Evolutionary conservation across 2,888 invertebrate species (phyloP).

Genomic region (Ophraella communa): DNA sequence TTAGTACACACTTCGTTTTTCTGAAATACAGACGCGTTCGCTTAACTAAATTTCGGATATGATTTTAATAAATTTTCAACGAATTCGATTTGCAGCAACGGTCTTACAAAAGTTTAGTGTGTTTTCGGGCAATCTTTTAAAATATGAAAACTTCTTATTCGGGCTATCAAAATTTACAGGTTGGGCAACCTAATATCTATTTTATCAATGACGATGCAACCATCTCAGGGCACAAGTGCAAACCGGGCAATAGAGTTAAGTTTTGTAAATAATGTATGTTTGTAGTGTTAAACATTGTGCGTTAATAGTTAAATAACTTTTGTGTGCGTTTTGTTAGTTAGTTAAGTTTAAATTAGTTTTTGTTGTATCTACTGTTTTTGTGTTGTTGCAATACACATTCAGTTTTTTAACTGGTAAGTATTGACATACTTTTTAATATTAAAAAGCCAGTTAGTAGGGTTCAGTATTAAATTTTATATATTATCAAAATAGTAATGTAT

Average conservation of each 20-base stretch:
- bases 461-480: background rate
- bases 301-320: background rate
- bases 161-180: conserved; percentile 30
- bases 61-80: conserved; percentile 37
- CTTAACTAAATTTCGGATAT: conserved; percentile 40
- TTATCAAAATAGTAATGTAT: background rate
- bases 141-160: conserved; percentile 16
- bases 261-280: conserved; percentile 19
- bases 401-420: background rate
- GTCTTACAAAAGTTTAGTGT: conserved; percentile 33
- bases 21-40: conserved; percentile 46
- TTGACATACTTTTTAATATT: background rate
- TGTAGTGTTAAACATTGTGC: background rate
- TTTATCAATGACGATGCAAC: conserved; percentile 48
- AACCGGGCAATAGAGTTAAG: conserved; percentile 51
- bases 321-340: background rate
- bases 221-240: conserved; percentile 59
- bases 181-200: conserved; percentile 35
- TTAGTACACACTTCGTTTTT: conserved; percentile 48
- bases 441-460: background rate
- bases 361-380: background rate
- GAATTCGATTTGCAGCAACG: conserved; percentile 20
- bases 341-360: background rate
- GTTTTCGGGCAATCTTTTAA: conserved; percentile 41
- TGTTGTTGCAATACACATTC: background rate